Evolutionary conservation across 2,888 invertebrate species (phyloP).

Genomic region (Phorcus lineatus): DNA sequence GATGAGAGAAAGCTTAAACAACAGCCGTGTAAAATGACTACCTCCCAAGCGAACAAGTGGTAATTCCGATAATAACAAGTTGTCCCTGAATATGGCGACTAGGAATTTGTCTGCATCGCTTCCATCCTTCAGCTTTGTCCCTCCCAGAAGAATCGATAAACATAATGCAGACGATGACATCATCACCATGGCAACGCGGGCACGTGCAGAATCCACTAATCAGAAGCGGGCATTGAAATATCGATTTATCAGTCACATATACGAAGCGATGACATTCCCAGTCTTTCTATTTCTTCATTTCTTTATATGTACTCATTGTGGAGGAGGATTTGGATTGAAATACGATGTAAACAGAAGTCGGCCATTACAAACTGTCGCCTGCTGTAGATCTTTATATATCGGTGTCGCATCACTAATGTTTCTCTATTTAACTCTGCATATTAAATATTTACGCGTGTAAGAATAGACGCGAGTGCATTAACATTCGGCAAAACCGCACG

Average conservation of each 20-base stretch:
- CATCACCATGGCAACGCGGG: conserved; percentile 65
- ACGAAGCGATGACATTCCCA: too few species aligned
- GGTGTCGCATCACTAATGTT: too few species aligned
- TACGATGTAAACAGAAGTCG: too few species aligned
- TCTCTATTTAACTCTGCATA: too few species aligned
- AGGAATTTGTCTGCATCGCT: not conserved
- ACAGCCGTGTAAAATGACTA: conserved; percentile 24
- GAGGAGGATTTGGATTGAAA: too few species aligned
- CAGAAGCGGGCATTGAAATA: conserved; percentile 21
- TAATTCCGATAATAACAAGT: not conserved
- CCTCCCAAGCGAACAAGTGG: conserved; percentile 21
- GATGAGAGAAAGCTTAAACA: not conserved
- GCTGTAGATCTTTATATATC: too few species aligned
- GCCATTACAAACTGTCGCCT: too few species aligned
- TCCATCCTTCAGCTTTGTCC: conserved; percentile 4
- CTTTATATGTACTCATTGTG: too few species aligned
- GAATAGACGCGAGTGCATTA: too few species aligned
- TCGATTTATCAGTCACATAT: not conserved
- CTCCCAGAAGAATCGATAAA: conserved; percentile 34
- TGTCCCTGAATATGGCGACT: conserved; percentile 8
- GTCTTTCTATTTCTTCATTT: too few species aligned
- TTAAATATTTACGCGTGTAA: too few species aligned
- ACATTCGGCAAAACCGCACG: too few species aligned
- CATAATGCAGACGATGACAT: conserved; percentile 58
- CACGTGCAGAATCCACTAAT: conserved; percentile 41